These are phyloP conservation scores for Stegana nigrithorax DNA, from an alignment of 2,888 invertebrate genomes.

Conservation along the genomic window DNA sequence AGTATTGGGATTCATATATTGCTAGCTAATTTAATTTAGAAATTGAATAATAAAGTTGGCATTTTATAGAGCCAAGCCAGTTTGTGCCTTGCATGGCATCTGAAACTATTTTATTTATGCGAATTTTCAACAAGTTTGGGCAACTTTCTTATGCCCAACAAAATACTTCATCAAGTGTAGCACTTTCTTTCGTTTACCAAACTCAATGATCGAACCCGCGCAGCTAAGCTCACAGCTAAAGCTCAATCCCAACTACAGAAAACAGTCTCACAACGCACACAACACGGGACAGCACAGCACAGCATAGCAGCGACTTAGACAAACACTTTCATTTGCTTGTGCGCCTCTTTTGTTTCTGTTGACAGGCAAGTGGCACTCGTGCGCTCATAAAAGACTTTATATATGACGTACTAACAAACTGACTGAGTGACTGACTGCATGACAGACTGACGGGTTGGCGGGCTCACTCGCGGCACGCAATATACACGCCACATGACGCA, in stretches of 20 bases:
- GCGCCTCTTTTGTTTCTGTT: slow-evolving; percentile 3
- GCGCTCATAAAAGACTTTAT: not conserved
- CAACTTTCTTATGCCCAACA: not conserved
- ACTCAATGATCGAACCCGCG: not conserved
- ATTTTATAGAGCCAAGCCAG: no score
- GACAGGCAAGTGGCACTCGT: slow-evolving; percentile 6
- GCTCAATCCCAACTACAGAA: not conserved
- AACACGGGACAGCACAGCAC: not conserved
- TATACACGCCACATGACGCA: not conserved
- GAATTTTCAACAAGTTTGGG: not conserved
- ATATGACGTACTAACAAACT: slow-evolving; percentile 22
- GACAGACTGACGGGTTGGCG: slow-evolving; percentile 32
- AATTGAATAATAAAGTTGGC: no score
- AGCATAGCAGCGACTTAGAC: not conserved
- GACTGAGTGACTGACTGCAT: slow-evolving; percentile 23
- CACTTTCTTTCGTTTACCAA: not conserved
- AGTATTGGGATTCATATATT: no score
- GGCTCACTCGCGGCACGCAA: slow-evolving; percentile 31
- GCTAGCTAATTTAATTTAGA: no score
- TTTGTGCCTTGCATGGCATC: not conserved
- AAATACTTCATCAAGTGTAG: no score
- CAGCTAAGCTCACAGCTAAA: not conserved
- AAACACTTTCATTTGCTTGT: slow-evolving; percentile 10
- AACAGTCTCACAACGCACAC: not conserved
- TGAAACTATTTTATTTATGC: not conserved